A percentile compares a stretch with the other conserved stretches of the same genome.
phyloP scores from a whole-genome alignment of 2,888 invertebrate species.

The Corbicula japonica region DNA sequence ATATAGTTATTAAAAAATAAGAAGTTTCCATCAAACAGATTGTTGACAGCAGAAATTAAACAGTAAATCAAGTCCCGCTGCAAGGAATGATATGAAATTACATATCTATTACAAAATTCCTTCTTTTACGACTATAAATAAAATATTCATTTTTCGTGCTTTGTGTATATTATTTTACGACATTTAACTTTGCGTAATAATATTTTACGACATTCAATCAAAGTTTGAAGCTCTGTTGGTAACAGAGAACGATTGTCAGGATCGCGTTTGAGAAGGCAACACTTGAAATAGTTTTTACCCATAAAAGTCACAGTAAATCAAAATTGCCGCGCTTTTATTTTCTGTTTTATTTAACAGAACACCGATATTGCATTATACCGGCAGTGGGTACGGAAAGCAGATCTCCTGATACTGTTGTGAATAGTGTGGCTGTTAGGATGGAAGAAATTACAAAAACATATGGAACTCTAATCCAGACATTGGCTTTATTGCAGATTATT shows the following conservation, averaged over 20 bases:
- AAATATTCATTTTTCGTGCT: constrained; percentile 14
- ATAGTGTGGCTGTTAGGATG: too few relatives aligned
- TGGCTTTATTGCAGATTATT: too few relatives aligned
- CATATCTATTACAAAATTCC: constrained; percentile 12
- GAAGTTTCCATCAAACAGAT: too few relatives aligned
- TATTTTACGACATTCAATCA: constrained; percentile 15
- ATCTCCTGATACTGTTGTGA: too few relatives aligned
- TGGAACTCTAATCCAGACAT: too few relatives aligned
- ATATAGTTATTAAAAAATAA: too few relatives aligned
- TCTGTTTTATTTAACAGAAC: constrained; percentile 9
- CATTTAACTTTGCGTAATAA: neutral
- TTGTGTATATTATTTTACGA: too few relatives aligned
- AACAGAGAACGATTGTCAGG: constrained; percentile 6
- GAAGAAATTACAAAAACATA: too few relatives aligned
- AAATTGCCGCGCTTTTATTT: constrained; percentile 15
- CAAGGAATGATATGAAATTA: too few relatives aligned
- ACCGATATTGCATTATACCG: neutral
- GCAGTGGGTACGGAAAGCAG: too few relatives aligned
- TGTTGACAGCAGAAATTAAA: too few relatives aligned
- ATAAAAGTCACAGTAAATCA: constrained; percentile 8
- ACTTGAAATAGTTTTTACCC: constrained; percentile 10
- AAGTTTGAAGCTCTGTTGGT: constrained; percentile 6
- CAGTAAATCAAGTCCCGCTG: too few relatives aligned
- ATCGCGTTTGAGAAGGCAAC: constrained; percentile 2
- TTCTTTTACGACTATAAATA: constrained; percentile 9